A percentile compares a stretch with the other conserved stretches of the same genome.
Conservation (phyloP, 2,113 vertebrate genomes). For the Bujurquina vittata region DNA sequence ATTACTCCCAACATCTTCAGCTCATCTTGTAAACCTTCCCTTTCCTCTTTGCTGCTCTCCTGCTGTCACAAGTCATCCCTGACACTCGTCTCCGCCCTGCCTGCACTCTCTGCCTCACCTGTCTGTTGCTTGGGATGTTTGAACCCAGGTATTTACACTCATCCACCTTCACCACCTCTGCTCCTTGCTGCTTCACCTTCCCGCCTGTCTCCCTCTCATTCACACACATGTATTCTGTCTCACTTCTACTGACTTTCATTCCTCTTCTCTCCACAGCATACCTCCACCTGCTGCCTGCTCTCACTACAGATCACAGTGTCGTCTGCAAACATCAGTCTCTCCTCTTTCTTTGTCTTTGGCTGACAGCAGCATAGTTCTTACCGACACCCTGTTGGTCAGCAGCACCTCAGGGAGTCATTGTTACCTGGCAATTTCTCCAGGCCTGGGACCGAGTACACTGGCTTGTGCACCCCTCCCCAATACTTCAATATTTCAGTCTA, state of each 20-base stretch:
- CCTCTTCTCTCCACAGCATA: neutral
- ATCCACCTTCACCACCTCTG: neutral
- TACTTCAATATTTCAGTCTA: neutral
- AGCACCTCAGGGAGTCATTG: neutral
- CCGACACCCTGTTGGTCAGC: neutral
- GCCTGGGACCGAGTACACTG: neutral
- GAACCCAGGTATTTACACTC: neutral
- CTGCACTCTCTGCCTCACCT: accelerated
- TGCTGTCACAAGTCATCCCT: neutral
- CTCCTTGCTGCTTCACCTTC: neutral
- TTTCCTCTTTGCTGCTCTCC: neutral
- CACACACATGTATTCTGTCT: neutral
- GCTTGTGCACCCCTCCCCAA: neutral
- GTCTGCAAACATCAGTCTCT: neutral
- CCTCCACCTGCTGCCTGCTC: neutral
- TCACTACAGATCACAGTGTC: neutral
- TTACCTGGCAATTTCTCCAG: too few relatives aligned
- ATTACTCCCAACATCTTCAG: neutral
- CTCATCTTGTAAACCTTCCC: neutral
- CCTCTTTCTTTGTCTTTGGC: neutral
- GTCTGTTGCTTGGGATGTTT: neutral
- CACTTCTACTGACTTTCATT: neutral
- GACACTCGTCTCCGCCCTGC: neutral
- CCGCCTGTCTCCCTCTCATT: neutral
- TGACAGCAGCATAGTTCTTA: neutral